Conservation (phyloP, 2,888 invertebrate species). For the Mystacides longicornis region DNA sequence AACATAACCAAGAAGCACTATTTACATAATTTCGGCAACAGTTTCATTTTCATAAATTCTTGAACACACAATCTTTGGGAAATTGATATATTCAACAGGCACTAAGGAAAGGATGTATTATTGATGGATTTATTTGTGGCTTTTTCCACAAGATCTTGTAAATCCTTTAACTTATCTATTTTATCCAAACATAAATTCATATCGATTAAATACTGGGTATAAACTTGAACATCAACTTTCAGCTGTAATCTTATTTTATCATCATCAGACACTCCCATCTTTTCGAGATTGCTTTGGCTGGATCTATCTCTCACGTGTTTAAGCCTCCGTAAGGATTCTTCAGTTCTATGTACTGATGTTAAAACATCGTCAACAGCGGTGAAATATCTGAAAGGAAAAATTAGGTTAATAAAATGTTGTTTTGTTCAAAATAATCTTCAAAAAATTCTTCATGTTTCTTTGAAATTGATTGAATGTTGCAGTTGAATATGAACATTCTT, state of each 20-base stretch:
- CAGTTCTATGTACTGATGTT: conserved; percentile 89
- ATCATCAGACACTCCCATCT: conserved; percentile 70
- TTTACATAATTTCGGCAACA: background rate
- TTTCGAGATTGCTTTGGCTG: conserved; percentile 42
- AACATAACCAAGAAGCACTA: too few species aligned
- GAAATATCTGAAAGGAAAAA: conserved; percentile 49
- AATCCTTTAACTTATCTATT: conserved; percentile 53
- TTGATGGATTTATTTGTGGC: conserved; percentile 36
- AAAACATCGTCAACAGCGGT: conserved; percentile 78
- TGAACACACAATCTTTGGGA: conserved; percentile 12
- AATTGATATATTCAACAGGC: conserved; percentile 16
- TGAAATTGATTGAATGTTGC: too few species aligned
- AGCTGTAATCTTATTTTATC: conserved; percentile 91
- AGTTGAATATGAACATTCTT: too few species aligned
- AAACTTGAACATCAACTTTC: conserved; percentile 75
- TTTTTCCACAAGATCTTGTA: conserved; percentile 56
- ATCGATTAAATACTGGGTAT: conserved; percentile 55
- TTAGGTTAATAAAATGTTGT: too few species aligned
- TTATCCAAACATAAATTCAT: conserved; percentile 48
- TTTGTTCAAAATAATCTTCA: too few species aligned
- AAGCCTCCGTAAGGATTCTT: conserved; percentile 84
- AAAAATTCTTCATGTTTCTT: too few species aligned
- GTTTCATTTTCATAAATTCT: background rate
- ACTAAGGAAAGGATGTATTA: conserved; percentile 19
- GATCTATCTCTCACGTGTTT: conserved; percentile 71